Evolutionary conservation across 2,888 invertebrate genomes (phyloP).

Genomic region (Galeopsomyia nigrocyanea): DNA sequence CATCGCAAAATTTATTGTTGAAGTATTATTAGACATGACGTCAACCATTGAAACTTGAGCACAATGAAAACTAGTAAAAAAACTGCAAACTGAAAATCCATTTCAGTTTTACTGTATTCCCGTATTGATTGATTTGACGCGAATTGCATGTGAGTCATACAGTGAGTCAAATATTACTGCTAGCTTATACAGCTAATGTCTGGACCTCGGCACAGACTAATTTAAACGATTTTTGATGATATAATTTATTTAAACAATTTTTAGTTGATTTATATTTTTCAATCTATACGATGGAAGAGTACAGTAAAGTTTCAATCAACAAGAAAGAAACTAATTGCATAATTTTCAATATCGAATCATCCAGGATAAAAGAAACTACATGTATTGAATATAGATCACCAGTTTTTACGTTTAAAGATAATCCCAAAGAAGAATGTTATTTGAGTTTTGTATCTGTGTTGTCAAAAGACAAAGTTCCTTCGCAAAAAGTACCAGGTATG

Average conservation of each 20-base stretch:
- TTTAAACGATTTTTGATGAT: too few species aligned
- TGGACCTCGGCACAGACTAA: too few species aligned
- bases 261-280: neutral
- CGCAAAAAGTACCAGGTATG: constrained; percentile 31
- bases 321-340: constrained; percentile 38
- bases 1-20: too few species aligned
- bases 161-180: too few species aligned
- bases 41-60: too few species aligned
- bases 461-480: constrained; percentile 20
- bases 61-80: too few species aligned
- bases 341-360: constrained; percentile 29
- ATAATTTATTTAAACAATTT: neutral
- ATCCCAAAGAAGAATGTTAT: constrained; percentile 32
- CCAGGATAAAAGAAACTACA: constrained; percentile 31
- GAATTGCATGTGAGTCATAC: too few species aligned
- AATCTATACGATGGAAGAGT: constrained; percentile 24
- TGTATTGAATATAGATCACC: constrained; percentile 33
- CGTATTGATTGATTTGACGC: too few species aligned
- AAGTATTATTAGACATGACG: too few species aligned
- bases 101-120: too few species aligned
- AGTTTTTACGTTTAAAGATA: constrained; percentile 29
- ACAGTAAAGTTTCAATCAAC: constrained; percentile 22
- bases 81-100: too few species aligned
- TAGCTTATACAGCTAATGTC: too few species aligned
- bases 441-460: constrained; percentile 34